Base-by-base conservation (phyloP, 2,888 invertebrate species). In the Ptilodon capucinus region DNA sequence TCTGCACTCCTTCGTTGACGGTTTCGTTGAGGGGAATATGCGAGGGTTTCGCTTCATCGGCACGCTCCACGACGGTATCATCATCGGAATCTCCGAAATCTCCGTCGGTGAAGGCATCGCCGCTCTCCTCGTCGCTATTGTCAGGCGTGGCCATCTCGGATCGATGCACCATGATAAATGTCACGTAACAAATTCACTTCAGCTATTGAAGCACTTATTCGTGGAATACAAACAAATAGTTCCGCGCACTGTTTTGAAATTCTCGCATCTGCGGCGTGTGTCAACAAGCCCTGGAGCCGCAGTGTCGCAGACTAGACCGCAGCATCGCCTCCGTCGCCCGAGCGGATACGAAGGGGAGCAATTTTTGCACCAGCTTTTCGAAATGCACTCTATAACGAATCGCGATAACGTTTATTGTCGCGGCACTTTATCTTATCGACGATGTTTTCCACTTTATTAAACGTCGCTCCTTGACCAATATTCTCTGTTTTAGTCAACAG, bases 21-120 rank as follows among this genome's bases (percentile, higher is more conserved):
- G 87, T 81, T 65, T 91, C 91, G 56, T 79, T 86, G 17, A 87
- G 64, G 6, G 85, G 79, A 21, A 82, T 64, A 42, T 68, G 60
- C 5, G 69, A 61, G 11, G 47, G 32, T 48, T 74, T 74, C 1
- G 65, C 60, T 39, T 64, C 67, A 32, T 69, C 74, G 38, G 54
- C 60, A n/a, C 66, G 59, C 57, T 83, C 79, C 7, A 79, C 62
- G 11, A 81, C 49, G 4, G 76, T 70, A 44, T 85, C 88, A 34
- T 86, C 89, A 34, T 86, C 91, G 5, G 86, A 81, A 57, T 87
- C 89, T 9, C 76, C 87, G 48, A 90, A 89, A 63, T 91, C 91
- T 9, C 79, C 91, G 47, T 91, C 91, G 18, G 90, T 89, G 67
- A 91, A 91, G 35, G 81, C 86, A 9, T 84, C 88, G 9, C 88